Evolutionary conservation across 1,140 invertebrate genomes (phyloP).

Genomic region (Kradibia gibbosae): DNA sequence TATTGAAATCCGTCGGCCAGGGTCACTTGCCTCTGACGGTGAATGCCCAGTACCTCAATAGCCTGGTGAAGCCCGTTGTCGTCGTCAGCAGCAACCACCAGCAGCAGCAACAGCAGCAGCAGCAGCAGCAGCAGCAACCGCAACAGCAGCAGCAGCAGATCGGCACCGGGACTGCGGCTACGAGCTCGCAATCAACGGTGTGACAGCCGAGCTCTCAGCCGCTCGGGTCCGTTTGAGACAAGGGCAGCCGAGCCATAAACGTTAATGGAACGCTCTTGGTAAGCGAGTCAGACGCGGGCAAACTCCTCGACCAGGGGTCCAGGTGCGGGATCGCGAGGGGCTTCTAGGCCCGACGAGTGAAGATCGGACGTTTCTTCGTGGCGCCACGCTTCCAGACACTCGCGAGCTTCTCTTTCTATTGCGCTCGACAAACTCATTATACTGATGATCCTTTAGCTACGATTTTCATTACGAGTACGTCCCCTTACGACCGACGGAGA

Average conservation of each 20-base stretch:
- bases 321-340: not conserved
- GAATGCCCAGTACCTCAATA: constrained; percentile 73
- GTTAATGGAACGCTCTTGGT: not conserved
- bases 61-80: constrained; percentile 71
- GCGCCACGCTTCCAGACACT: not conserved
- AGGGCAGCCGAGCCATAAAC: not conserved
- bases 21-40: constrained; percentile 68
- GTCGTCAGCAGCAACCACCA: constrained; percentile 60
- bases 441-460: not conserved
- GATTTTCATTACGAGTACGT: not conserved
- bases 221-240: constrained; percentile 20
- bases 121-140: constrained; percentile 48
- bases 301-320: not conserved
- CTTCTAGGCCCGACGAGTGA: not conserved
- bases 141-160: constrained; percentile 28
- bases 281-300: not conserved
- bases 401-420: not conserved
- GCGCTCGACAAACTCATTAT: not conserved
- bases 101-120: constrained; percentile 53
- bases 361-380: not conserved
- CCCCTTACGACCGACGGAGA: not conserved
- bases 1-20: constrained; percentile 70
- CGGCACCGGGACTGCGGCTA: constrained; percentile 60
- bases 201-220: constrained; percentile 59
- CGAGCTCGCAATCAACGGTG: constrained; percentile 66